Evolutionary conservation across 2,797 vertebrate species (phyloP).

Genomic region (Melanotaenia boesemani): DNA sequence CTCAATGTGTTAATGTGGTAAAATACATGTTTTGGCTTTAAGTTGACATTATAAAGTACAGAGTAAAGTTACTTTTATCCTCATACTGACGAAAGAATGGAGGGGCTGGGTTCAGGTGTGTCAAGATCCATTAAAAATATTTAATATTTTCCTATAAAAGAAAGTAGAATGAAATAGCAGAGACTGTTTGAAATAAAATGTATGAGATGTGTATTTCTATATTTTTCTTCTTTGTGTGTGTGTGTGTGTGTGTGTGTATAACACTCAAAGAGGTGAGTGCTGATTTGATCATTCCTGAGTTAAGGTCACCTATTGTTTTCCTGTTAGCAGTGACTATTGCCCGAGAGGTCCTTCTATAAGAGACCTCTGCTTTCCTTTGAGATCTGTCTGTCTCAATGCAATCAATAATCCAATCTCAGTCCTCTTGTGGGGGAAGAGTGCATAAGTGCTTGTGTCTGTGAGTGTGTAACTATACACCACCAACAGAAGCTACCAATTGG

Average conservation of each 20-base stretch:
- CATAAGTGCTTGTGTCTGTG: conserved; percentile 32
- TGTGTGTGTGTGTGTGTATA: not conserved
- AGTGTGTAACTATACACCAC: conserved; percentile 72
- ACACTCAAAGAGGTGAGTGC: conserved; percentile 17
- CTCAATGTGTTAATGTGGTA: too few species aligned
- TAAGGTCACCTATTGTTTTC: conserved; percentile 72
- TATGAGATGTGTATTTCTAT: not conserved
- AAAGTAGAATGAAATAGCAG: not conserved
- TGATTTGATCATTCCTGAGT: conserved; percentile 40
- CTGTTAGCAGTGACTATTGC: conserved; percentile 64
- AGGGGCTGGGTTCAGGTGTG: not conserved
- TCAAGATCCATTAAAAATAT: not conserved
- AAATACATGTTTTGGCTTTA: too few species aligned
- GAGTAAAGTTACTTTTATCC: not conserved
- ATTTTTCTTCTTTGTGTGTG: not conserved
- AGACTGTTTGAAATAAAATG: not conserved
- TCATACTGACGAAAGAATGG: not conserved
- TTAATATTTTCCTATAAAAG: not conserved
- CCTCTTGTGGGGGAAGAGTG: conserved; percentile 54
- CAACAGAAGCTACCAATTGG: conserved; percentile 58
- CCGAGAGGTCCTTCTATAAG: conserved; percentile 50
- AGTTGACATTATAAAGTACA: too few species aligned
- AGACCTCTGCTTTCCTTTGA: conserved; percentile 68
- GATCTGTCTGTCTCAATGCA: conserved; percentile 60
- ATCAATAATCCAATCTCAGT: conserved; percentile 80